A percentile compares a stretch with the other conserved stretches of the same genome.
Evolutionary conservation across 1,140 invertebrate genomes (phyloP).

Genomic region (Bombus impatiens): DNA sequence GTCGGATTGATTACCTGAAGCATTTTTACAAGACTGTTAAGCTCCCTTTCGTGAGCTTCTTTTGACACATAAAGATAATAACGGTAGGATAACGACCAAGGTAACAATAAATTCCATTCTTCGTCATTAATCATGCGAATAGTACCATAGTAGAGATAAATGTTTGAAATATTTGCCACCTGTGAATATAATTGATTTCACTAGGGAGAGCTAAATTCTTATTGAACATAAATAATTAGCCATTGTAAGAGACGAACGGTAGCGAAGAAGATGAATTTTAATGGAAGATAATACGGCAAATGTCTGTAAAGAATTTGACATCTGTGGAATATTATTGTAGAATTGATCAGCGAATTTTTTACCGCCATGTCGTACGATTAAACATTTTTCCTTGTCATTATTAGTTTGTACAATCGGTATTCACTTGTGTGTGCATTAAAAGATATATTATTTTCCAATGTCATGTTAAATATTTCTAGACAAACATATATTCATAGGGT

Average conservation of each 20-base stretch:
- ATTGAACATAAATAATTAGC: background rate
- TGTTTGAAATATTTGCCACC: too few species aligned
- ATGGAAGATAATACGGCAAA: background rate
- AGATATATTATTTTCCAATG: background rate
- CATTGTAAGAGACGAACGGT: too few species aligned
- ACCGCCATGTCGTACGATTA: background rate
- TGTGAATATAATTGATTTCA: background rate
- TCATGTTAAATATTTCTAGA: background rate
- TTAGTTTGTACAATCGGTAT: background rate
- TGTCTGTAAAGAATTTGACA: background rate
- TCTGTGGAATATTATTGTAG: background rate
- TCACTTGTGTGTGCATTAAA: background rate
- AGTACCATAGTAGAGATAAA: too few species aligned
- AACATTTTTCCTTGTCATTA: background rate
- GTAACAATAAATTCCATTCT: conserved; percentile 12
- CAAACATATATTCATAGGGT: background rate
- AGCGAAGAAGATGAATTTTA: too few species aligned
- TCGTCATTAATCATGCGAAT: too few species aligned
- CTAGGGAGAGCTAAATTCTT: background rate
- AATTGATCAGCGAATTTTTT: background rate
- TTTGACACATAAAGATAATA: background rate
- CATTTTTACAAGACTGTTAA: conserved; percentile 31
- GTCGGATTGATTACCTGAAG: conserved; percentile 21
- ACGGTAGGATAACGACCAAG: conserved; percentile 38
- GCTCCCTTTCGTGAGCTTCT: conserved; percentile 7